phyloP scores from a whole-genome alignment of 2,113 vertebrate species.

The Misgurnus mizolepis region DNA sequence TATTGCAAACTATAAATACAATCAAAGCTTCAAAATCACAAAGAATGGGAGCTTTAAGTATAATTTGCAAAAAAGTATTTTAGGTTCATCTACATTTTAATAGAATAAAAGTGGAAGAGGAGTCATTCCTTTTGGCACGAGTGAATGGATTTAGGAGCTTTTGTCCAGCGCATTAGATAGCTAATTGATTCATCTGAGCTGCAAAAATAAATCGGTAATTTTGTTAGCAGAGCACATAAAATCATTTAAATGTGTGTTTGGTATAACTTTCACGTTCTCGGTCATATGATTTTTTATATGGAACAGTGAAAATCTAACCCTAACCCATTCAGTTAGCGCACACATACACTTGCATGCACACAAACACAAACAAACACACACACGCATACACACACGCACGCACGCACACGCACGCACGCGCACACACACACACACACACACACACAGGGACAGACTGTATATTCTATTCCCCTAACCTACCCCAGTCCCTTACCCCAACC shows the following conservation, averaged over 20 bases:
- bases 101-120: not conserved
- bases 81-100: not conserved
- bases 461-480: too few relatives aligned
- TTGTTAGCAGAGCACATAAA: not conserved
- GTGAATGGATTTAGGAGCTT: constrained; percentile 8
- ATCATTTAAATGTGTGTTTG: not conserved
- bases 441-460: too few relatives aligned
- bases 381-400: not conserved
- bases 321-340: too few relatives aligned
- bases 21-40: too few relatives aligned
- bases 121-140: not conserved
- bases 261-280: constrained; percentile 8
- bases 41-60: too few relatives aligned
- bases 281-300: not conserved
- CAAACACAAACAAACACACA: too few relatives aligned
- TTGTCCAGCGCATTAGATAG: not conserved
- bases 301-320: not conserved
- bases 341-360: too few relatives aligned
- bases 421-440: too few relatives aligned
- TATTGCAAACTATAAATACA: too few relatives aligned
- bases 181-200: constrained; percentile 1
- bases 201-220: not conserved
- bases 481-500: too few relatives aligned
- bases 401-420: not conserved
- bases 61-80: not conserved